Evolutionary conservation across 1,140 invertebrate species (phyloP).

Genomic region (Frieseomelitta varia): DNA sequence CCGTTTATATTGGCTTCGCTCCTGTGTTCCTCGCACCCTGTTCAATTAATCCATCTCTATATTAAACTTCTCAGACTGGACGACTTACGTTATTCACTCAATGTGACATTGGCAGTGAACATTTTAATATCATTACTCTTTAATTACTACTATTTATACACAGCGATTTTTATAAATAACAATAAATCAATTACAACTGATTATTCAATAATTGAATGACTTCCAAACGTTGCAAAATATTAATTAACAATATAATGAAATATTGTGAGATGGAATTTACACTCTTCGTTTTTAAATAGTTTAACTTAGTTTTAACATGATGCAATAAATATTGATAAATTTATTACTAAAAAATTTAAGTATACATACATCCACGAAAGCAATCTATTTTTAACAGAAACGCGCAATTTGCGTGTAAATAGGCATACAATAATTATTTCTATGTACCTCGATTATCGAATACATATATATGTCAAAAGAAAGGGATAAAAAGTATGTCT

Average conservation of each 20-base stretch:
- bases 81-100: background rate
- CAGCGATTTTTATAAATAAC: background rate
- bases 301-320: no score
- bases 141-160: no score
- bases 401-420: background rate
- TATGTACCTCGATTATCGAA: background rate
- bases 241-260: background rate
- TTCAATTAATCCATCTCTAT: conserved; percentile 27
- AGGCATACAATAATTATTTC: background rate
- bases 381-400: background rate
- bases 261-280: background rate
- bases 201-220: background rate
- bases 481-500: background rate
- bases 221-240: background rate
- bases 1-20: background rate
- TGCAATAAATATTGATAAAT: background rate
- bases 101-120: conserved; percentile 7
- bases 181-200: background rate
- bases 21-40: background rate
- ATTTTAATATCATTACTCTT: background rate
- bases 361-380: background rate
- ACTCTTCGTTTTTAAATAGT: background rate
- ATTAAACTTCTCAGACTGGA: conserved; percentile 10
- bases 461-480: background rate
- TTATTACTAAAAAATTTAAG: background rate